phyloP scores from a whole-genome alignment of 2,888 invertebrate genomes.

The Auanema sp. region DNA sequence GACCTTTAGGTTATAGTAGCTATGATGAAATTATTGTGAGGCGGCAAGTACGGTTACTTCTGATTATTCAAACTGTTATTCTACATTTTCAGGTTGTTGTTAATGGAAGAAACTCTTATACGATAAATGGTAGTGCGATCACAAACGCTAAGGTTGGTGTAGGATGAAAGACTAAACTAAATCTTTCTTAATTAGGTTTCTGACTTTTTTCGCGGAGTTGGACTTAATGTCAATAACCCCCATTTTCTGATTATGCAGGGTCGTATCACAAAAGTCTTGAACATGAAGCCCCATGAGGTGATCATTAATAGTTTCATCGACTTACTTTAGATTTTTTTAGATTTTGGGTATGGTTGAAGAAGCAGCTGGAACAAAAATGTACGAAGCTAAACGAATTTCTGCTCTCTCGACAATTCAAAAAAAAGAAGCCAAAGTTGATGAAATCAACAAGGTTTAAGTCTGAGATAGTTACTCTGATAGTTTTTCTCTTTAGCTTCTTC shows the following conservation, averaged over 20 bases:
- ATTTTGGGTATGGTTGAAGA: constrained; percentile 97
- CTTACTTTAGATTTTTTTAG: constrained; percentile 66
- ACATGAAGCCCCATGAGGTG: constrained; percentile 96
- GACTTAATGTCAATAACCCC: constrained; percentile 97
- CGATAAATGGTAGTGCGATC: constrained; percentile 88
- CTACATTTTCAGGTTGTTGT: constrained; percentile 36
- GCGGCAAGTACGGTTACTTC: constrained; percentile 15
- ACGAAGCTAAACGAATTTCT: constrained; percentile 86
- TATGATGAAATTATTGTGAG: constrained; percentile 83
- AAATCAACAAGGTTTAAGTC: constrained; percentile 70
- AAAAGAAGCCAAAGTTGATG: constrained; percentile 85
- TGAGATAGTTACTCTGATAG: not conserved
- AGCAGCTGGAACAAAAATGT: constrained; percentile 95
- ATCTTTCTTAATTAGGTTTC: constrained; percentile 71
- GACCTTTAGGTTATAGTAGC: constrained; percentile 88
- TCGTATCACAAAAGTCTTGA: constrained; percentile 93
- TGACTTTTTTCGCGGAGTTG: constrained; percentile 93
- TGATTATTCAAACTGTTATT: constrained; percentile 1
- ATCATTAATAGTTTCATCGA: constrained; percentile 18
- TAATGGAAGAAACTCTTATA: constrained; percentile 74
- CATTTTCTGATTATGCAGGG: constrained; percentile 99
- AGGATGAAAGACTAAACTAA: not conserved
- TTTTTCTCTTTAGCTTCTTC: constrained; percentile 65
- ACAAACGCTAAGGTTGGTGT: constrained; percentile 73
- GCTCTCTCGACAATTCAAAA: constrained; percentile 85